Conservation (phyloP, 2,888 invertebrate genomes). For the Magallana nippona region DNA sequence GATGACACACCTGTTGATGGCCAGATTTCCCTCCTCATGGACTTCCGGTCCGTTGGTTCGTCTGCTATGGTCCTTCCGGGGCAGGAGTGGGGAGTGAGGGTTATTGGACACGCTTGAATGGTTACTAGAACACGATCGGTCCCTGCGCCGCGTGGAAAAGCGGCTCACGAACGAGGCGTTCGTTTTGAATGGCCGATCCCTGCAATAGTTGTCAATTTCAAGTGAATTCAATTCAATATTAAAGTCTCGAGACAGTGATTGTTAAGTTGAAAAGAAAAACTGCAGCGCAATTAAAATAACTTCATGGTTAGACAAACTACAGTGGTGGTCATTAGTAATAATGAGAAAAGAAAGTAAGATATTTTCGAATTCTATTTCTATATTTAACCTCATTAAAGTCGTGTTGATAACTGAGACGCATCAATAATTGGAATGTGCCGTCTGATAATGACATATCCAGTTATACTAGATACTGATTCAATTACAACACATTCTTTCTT, state of each 20-base stretch:
- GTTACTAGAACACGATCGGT: constrained; percentile 63
- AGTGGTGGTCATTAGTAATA: no score
- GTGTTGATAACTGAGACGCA: background rate
- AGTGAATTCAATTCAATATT: background rate
- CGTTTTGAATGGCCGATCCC: constrained; percentile 87
- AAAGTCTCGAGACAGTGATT: no score
- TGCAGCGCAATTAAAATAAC: no score
- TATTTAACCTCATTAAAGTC: no score
- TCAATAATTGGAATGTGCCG: no score
- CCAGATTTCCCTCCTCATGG: constrained; percentile 67
- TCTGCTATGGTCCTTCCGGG: constrained; percentile 61
- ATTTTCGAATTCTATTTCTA: no score
- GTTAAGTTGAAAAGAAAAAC: no score
- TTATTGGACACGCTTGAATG: constrained; percentile 53
- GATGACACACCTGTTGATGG: constrained; percentile 67
- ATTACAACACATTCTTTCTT: no score
- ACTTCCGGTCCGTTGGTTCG: constrained; percentile 57
- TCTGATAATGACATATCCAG: no score
- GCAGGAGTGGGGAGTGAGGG: constrained; percentile 70
- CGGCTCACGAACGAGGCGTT: constrained; percentile 93
- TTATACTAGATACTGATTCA: no score
- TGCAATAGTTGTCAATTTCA: constrained; percentile 57
- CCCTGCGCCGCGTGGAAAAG: constrained; percentile 83
- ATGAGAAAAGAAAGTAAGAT: no score
- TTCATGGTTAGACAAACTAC: no score